Conservation (phyloP, 2,888 invertebrate species). For the Crossocerus cetratus region DNA sequence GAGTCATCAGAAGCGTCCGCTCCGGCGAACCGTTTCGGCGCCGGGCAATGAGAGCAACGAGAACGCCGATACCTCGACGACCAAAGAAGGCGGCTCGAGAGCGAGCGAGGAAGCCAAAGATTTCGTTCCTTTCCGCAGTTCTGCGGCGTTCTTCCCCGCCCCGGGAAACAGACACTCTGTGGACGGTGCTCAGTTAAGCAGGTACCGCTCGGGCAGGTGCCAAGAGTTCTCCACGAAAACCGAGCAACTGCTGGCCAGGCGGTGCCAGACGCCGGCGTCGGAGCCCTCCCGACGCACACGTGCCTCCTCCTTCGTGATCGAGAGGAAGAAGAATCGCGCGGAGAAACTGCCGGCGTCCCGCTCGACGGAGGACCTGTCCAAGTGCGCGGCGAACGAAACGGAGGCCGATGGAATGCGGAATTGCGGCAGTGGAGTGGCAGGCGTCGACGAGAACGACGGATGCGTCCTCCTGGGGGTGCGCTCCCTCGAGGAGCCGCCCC, state of each 20-base stretch:
- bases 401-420: conserved; percentile 59
- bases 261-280: conserved; percentile 35
- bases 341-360: conserved; percentile 40
- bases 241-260: conserved; percentile 57
- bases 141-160: not conserved
- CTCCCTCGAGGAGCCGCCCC: conserved; percentile 43
- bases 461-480: conserved; percentile 70
- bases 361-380: conserved; percentile 55
- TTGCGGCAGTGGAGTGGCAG: conserved; percentile 58
- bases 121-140: no score
- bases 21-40: conserved; percentile 52
- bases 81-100: conserved; percentile 31
- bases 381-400: conserved; percentile 36
- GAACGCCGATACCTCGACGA: conserved; percentile 18
- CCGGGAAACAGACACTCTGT: conserved; percentile 6
- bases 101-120: conserved; percentile 37
- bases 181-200: conserved; percentile 27
- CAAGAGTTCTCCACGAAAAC: conserved; percentile 58
- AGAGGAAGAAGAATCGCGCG: conserved; percentile 44
- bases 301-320: conserved; percentile 66
- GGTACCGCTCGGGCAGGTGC: conserved; percentile 45
- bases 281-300: conserved; percentile 44
- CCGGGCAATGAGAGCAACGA: conserved; percentile 38
- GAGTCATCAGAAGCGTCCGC: conserved; percentile 17
- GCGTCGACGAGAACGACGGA: conserved; percentile 64